Conservation (phyloP, 2,113 vertebrate species). For the Cottus gobio region DNA sequence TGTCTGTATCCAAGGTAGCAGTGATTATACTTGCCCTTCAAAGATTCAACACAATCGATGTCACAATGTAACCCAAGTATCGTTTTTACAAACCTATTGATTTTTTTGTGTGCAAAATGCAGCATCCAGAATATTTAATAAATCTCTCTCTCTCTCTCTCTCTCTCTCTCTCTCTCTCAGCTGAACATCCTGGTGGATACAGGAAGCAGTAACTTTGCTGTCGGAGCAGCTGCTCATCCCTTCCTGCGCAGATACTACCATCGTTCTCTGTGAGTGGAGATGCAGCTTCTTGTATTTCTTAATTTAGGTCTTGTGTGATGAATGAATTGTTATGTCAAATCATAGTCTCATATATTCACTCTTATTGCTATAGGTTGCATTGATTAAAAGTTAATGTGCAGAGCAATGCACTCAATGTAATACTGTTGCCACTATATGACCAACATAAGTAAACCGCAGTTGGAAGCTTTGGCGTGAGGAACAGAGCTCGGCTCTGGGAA, state of each 20-base stretch:
- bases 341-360: not conserved
- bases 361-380: too few relatives aligned
- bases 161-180: slow-evolving; percentile 69
- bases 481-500: too few relatives aligned
- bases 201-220: slow-evolving; percentile 98
- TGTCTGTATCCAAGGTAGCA: slow-evolving; percentile 7
- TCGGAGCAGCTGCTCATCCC: slow-evolving; percentile 94
- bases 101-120: slow-evolving; percentile 14
- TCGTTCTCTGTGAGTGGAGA: slow-evolving; percentile 91
- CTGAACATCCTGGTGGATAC: slow-evolving; percentile 98
- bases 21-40: slow-evolving; percentile 15
- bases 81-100: slow-evolving; percentile 20
- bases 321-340: not conserved
- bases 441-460: too few relatives aligned
- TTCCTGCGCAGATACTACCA: slow-evolving; percentile 96
- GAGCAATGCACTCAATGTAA: too few relatives aligned
- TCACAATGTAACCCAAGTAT: slow-evolving; percentile 5
- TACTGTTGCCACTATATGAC: too few relatives aligned
- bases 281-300: not conserved
- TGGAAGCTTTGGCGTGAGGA: too few relatives aligned
- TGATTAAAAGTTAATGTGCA: too few relatives aligned
- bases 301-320: too few relatives aligned
- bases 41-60: slow-evolving; percentile 22
- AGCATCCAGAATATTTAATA: slow-evolving; percentile 1
- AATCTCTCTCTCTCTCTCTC: slow-evolving; percentile 22